A percentile compares a stretch with the other conserved stretches of the same genome.
These are phyloP conservation scores for Orius laevigatus DNA, from an alignment of 1,140 invertebrate genomes.

Conservation along the genomic window DNA sequence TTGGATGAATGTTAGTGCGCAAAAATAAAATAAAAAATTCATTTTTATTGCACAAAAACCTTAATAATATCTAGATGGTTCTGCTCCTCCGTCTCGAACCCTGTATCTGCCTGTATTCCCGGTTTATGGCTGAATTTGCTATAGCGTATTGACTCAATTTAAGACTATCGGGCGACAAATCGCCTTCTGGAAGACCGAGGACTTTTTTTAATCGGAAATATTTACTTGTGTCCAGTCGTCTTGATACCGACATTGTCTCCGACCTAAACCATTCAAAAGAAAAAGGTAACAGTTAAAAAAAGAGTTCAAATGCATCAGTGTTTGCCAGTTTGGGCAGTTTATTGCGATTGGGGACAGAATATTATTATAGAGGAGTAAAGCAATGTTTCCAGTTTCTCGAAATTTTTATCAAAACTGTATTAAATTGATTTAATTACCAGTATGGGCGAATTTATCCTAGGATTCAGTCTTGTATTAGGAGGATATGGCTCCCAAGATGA, in stretches of 20 bases:
- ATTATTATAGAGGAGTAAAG: no score
- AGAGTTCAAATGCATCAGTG: no score
- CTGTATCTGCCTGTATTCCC: conserved; percentile 35
- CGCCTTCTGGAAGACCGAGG: conserved; percentile 47
- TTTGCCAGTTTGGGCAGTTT: no score
- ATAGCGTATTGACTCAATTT: conserved; percentile 22
- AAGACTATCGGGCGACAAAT: conserved; percentile 22
- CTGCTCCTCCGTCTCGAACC: conserved; percentile 77
- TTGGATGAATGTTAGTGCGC: not conserved
- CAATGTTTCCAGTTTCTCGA: no score
- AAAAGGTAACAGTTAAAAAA: not conserved
- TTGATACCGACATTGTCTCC: conserved; percentile 70
- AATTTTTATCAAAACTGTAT: no score
- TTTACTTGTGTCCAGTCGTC: conserved; percentile 85
- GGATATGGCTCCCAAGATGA: no score
- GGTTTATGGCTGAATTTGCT: conserved; percentile 21
- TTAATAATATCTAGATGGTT: conserved; percentile 90
- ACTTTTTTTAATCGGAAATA: conserved; percentile 73
- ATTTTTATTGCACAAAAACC: conserved; percentile 30
- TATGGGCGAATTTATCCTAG: no score
- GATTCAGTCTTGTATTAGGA: no score
- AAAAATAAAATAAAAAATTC: conserved; percentile 5
- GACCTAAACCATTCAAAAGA: conserved; percentile 38
- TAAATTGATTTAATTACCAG: no score
- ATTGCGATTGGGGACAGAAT: no score